Base-by-base conservation (phyloP, 2,113 vertebrate species). In the Dissostichus mawsoni region DNA sequence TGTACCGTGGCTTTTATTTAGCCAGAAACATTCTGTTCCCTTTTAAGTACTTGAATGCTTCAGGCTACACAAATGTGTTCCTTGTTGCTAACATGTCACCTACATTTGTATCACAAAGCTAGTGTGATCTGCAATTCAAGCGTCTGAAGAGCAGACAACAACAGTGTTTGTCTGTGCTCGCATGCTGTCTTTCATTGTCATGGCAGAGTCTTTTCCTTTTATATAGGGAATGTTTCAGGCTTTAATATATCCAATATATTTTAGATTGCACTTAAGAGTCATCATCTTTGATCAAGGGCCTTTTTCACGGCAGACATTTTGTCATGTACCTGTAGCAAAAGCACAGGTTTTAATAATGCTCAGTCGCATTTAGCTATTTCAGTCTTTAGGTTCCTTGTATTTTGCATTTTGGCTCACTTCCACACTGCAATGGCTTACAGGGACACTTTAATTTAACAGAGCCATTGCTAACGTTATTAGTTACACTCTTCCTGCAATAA, bases 121-220 rank as follows among this genome's bases (percentile, higher is more conserved):
- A 69, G 23, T 33, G 25, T 71, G 11, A 77, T 58, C 20, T 7
- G 1, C 72, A 51, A 56, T 59, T 66, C 3, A 74, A 70, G 59
- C 65, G 23, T 58, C 58, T 45, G 47, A 8, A 62, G 68, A 45
- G 50, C 18, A 20, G 41, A 76, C 48, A 47, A 41, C 33, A 45
- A 52, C 6, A 16, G 29, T 12, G 79, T 64, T 65, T 11, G 69
- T 82, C 63, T 78, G 47, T 33, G 72, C 68, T 55, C n/a, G 23
- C 8, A 3, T 61, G 57, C 9, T 58, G 52, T 64, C 73, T 68
- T 69, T 53, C 3, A 20, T 29, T 66, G 61, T 73, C 69, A 66
- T 25, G 25, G 25, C 25, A 29, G 29, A 29, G 36, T 41, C 7
- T 41, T 41, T 41, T 8, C 36, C 36, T 44, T 41, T 25, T 29